Base-by-base conservation (phyloP, 2,888 invertebrate genomes). In the Heliconius hortense region DNA sequence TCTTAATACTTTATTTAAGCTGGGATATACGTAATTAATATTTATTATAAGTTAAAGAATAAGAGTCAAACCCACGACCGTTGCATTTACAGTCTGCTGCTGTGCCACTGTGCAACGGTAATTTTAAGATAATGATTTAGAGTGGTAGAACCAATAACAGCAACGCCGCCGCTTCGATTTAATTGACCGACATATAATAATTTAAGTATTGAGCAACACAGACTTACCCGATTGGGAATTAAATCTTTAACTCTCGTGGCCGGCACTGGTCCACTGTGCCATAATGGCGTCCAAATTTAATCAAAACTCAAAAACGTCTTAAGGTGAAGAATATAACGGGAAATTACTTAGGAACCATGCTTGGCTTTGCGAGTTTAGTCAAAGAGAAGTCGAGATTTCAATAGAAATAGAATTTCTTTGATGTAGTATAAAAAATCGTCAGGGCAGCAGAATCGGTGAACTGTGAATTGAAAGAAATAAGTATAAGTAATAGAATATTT, bases 351-450 rank as follows among this genome's bases (percentile, higher is more conserved):
- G 87, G 87, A 87, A 87, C 84, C 85, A 88, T 86, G 86, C 82
- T 81, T 83, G 85, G 84, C 77, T 84, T 83, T 83, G 84, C 79
- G 79, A 63, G 76, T 79, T 80, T 82, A 84, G 83, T 87, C 87
- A 90, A 88, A 90, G 89, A 82, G 82, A 85, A 82, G 82, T 82
- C 82, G 84, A 78, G 81, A 83, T 83, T 83, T 79, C 80, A 83
- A 85, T 86, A 84, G 82, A 87, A 88, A 89, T 87, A 86, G 86
- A 85, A 87, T 83, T 84, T 81, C 85, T 90, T 90, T 90, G 89
- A 90, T 90, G 86, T 90, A 63, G 75, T 74, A 83, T 81, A 81
- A 84, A 86, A 53, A 86, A 84, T 84, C 76, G 72, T 66, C 74
- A 76, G 68, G 76, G 76, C 75, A 79, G 69, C 68, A 60, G 70